Base-by-base conservation (phyloP, 92 coral and sea anemone genomes). In the Umimayanthus chanpuru region DNA sequence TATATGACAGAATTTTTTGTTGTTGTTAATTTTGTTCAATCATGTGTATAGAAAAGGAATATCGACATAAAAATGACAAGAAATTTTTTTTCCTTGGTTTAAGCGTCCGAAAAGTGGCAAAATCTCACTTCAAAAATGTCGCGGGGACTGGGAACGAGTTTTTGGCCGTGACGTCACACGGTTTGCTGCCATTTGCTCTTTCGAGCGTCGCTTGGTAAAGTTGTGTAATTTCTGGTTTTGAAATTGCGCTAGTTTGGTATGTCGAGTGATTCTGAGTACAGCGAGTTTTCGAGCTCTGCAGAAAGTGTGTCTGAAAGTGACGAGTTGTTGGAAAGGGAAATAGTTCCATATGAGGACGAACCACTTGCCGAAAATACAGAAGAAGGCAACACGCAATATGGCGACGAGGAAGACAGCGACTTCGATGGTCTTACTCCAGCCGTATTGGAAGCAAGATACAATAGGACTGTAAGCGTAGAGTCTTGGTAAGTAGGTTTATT, bases 271-370 rank as follows among this genome's bases (percentile, higher is more conserved):
- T 56, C 66, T 11, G 66, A 56, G 66, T 56, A 11, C 20, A 20
- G 20, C 10, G 66, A 56, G 66, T 20, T 56, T 56, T 56, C 66
- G 20, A 56, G 14, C 66, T 56, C 66, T 77, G 81, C 47, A 53
- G 53, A 77, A 77, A 38, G 39, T 56, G 72, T 56, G 10, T 67
- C 64, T 18, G 43, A 61, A 5, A 72, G 39, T 29, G 40, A 56
- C 26, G 72, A 9, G 23, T 40, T 73, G 64, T 64, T 70, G 6
- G 38, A 28, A 12, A 55, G 65, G 47, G 7, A 85, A 32, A 86
- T 86, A 38, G 53, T 56, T 67, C 91, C 91, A 16, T 89, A 82
- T 76, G 50, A 89, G 20, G 83, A 82, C 58, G 91, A 82, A 36
- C 91, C 91, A 30, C 68, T 89, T 6, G 83, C 82, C 20, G 74